phyloP scores from a whole-genome alignment of 2,888 invertebrate genomes.

The Drosophila planitibia region DNA sequence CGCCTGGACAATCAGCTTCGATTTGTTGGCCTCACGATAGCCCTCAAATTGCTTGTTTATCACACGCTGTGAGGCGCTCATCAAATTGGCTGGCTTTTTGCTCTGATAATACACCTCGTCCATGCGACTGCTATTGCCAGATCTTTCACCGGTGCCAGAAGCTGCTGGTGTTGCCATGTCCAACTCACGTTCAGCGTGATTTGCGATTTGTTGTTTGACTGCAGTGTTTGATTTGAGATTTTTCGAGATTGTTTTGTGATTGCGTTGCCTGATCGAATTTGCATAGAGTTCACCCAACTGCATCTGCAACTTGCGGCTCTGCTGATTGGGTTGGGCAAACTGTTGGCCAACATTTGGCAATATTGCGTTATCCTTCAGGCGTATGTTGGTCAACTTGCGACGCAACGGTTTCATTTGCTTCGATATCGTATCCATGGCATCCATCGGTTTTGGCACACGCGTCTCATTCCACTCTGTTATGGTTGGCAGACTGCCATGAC shows the following conservation, averaged over 20 bases:
- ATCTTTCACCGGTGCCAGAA: not conserved
- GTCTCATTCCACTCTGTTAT: not conserved
- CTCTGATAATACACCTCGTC: constrained; percentile 24
- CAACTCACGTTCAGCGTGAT: not conserved
- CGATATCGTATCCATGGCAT: not conserved
- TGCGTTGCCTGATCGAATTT: not conserved
- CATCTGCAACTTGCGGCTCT: not conserved
- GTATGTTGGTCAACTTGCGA: constrained; percentile 27
- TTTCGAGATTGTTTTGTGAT: not conserved
- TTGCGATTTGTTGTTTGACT: not conserved
- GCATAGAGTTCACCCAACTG: constrained; percentile 23
- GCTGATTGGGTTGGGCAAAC: not conserved
- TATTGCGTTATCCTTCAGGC: constrained; percentile 4
- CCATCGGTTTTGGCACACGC: rapidly evolving
- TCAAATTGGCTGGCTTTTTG: constrained; percentile 9
- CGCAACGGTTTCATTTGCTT: constrained; percentile 27
- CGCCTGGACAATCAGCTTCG: constrained; percentile 1
- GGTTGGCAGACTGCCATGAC: not conserved
- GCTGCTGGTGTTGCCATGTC: not conserved
- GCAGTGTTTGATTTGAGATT: not conserved
- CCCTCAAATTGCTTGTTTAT: constrained; percentile 36
- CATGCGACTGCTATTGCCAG: constrained; percentile 22
- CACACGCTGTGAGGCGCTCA: constrained; percentile 65
- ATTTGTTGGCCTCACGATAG: not conserved
- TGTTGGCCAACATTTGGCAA: not conserved